Evolutionary conservation across 1,140 invertebrate genomes (phyloP), one percentile per base, ranked within the genome.

Genomic region (Neuroterus valhalla): DNA sequence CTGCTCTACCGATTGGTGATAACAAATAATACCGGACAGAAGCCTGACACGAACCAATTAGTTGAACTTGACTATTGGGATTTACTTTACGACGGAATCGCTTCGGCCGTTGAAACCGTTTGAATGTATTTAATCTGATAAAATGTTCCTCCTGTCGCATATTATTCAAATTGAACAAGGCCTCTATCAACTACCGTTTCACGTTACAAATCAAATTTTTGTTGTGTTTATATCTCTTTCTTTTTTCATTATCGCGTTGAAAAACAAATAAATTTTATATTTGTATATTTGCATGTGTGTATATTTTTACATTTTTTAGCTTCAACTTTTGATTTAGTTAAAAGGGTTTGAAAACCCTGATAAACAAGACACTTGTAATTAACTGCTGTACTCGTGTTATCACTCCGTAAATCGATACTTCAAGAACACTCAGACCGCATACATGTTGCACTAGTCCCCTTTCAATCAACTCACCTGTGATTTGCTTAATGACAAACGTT

Each of bases 1-100:
- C 31, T 12, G 68, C 70, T 77, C 67, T 46, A 46, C 73, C 48
- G 62, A 73, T 75, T 44, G 21, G 62, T 68, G 71, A 52, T 76
- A 76, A 78, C 75, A 48, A 80, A 76, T 76, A 70, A 44, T 52
- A 70, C 73, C 74, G 79, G 79, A 77, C 48, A 11, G 50, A 48
- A 21, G 21, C n/a, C 73, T 48, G 79, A 75, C 76, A 68, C 68
- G 44, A 52, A 55, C 77, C 77, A 79, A 81, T 81, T 79, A 79
- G 75, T 50, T 62, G 23, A 62, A 62, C 26, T 62, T 38, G 55
- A 62, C 55, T 62, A 62, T 62, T 62, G 55, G 55, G 55, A 62
- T 62, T 62, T 62, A 62, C 55, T 62, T 62, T 62, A 31, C 55
- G 55, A 62, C 55, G 23, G 23, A 31, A 31, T 62, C 55, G 23